A percentile compares a stretch with the other conserved stretches of the same genome.
Conservation (phyloP, 1,140 invertebrate species). For the Trichonephila inaurata region DNA sequence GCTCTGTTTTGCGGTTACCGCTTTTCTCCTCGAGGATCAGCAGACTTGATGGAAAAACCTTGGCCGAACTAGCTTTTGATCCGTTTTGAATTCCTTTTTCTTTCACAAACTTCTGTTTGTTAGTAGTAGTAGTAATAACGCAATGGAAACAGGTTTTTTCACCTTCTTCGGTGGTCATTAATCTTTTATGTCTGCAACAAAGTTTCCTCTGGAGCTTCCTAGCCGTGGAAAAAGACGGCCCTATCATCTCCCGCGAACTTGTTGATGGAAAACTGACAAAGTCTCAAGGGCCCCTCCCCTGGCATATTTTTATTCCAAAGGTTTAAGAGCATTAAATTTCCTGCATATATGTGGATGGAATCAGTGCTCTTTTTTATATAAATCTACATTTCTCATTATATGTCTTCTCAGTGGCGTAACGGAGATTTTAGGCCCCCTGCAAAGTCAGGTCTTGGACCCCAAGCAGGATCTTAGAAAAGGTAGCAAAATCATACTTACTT, state of each 20-base stretch:
- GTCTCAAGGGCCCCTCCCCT: neutral
- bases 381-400: no score
- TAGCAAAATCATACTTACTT: no score
- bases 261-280: neutral
- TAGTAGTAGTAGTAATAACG: conserved; percentile 22
- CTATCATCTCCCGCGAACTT: neutral
- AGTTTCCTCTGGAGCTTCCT: conserved; percentile 21
- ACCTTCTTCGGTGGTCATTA: conserved; percentile 58
- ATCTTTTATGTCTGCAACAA: conserved; percentile 65
- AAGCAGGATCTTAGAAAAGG: no score
- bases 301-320: no score
- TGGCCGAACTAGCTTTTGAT: conserved; percentile 63
- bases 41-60: neutral
- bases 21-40: neutral
- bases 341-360: no score
- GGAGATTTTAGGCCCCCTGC: no score
- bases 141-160: conserved; percentile 46
- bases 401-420: no score
- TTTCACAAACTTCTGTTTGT: conserved; percentile 24
- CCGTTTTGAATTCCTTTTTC: conserved; percentile 48
- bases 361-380: no score
- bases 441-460: no score
- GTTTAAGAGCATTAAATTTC: no score
- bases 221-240: neutral
- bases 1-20: neutral